Percentiles rank a stretch among this genome's conserved stretches.
phyloP scores from a whole-genome alignment of 2,888 invertebrate species.

The Melieria crassipennis region DNA sequence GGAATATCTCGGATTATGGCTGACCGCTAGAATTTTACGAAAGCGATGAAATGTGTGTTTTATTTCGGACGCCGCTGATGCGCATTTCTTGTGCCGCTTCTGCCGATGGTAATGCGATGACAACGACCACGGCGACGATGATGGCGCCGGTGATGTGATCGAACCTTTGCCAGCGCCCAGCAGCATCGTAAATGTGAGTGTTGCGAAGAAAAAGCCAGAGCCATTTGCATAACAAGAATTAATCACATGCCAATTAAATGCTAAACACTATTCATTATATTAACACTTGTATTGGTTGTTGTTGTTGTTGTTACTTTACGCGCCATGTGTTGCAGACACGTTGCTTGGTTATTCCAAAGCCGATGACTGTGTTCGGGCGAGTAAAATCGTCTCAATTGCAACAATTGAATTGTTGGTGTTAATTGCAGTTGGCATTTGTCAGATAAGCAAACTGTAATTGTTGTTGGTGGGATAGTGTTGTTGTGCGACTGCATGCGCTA shows the following conservation, averaged over 20 bases:
- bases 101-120: neutral
- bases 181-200: neutral
- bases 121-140: neutral
- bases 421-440: no score
- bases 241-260: slow-evolving; percentile 30
- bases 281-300: slow-evolving; percentile 1
- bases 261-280: slow-evolving; percentile 3
- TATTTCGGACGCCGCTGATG: neutral
- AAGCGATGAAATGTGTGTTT: neutral
- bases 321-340: no score
- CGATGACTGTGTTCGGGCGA: no score
- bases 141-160: neutral
- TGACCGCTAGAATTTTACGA: neutral
- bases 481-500: no score
- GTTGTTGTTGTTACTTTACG: neutral
- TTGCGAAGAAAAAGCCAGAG: neutral
- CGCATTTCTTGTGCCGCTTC: neutral
- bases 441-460: no score
- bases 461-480: no score
- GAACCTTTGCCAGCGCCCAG: neutral
- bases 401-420: no score
- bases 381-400: no score
- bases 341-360: no score
- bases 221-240: slow-evolving; percentile 31
- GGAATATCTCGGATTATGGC: no score